Conservation (phyloP, 2,113 vertebrate genomes). For the Polypterus senegalus region DNA sequence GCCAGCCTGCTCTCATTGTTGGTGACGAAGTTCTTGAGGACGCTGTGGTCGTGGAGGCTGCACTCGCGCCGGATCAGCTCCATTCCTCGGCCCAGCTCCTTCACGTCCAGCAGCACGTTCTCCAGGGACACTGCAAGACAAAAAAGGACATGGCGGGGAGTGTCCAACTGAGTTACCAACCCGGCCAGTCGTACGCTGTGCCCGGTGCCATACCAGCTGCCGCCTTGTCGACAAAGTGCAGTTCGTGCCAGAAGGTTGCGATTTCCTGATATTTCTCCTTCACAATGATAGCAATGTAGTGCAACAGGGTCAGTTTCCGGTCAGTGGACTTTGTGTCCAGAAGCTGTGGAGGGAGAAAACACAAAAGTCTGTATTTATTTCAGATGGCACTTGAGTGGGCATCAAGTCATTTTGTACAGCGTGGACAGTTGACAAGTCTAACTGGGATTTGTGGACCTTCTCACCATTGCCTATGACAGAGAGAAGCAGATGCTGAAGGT, state of each 20-base stretch:
- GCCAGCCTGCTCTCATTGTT: conserved; percentile 71
- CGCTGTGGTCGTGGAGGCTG: conserved; percentile 68
- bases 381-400: background rate
- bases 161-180: background rate
- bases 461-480: too few relatives aligned
- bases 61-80: conserved; percentile 82
- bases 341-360: conserved; percentile 47
- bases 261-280: conserved; percentile 87
- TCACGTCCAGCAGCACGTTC: conserved; percentile 85
- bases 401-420: too few relatives aligned
- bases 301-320: conserved; percentile 85
- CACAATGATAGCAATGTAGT: conserved; percentile 86
- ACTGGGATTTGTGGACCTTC: too few relatives aligned
- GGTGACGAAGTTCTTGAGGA: conserved; percentile 75
- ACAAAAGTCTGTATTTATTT: background rate
- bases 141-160: too few relatives aligned
- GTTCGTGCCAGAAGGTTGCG: conserved; percentile 78
- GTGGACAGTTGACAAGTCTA: too few relatives aligned
- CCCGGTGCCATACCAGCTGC: conserved; percentile 63
- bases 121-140: conserved; percentile 73
- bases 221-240: conserved; percentile 92
- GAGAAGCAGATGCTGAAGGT: too few relatives aligned
- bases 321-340: conserved; percentile 96
- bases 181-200: background rate
- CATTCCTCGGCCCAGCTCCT: conserved; percentile 89